A percentile compares a stretch with the other conserved stretches of the same genome.
phyloP scores from a whole-genome alignment of 2,888 invertebrate genomes.

The Dasysyrphus albostriatus region DNA sequence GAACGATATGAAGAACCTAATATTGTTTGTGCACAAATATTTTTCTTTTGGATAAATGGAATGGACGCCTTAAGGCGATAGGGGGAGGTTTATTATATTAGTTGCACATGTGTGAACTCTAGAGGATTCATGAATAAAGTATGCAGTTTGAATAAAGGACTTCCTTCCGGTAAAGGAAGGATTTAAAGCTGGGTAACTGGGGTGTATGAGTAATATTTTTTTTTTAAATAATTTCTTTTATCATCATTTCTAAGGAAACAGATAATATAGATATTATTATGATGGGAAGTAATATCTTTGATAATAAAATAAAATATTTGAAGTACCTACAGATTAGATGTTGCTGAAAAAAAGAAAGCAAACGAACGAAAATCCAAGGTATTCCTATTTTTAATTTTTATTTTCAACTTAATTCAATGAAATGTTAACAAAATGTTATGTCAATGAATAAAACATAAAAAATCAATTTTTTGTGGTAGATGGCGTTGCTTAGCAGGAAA shows the following conservation, averaged over 20 bases:
- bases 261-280: slow-evolving; percentile 8
- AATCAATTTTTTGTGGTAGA: no score
- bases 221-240: background rate
- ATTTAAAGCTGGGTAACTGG: slow-evolving; percentile 23
- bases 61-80: slow-evolving; percentile 30
- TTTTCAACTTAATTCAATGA: no score
- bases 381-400: no score
- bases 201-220: slow-evolving; percentile 42
- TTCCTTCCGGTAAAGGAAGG: slow-evolving; percentile 21
- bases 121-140: slow-evolving; percentile 36
- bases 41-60: slow-evolving; percentile 49
- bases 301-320: slow-evolving; percentile 15
- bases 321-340: background rate
- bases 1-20: slow-evolving; percentile 12
- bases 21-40: slow-evolving; percentile 63
- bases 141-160: slow-evolving; percentile 6
- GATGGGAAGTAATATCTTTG: background rate
- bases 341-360: background rate
- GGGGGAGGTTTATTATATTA: slow-evolving; percentile 48
- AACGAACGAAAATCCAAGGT: no score
- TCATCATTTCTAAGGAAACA: slow-evolving; percentile 11
- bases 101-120: slow-evolving; percentile 55
- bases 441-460: no score
- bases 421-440: no score
- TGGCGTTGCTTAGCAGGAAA: no score